phyloP scores from a whole-genome alignment of 2,888 invertebrate genomes.

The Cybosia mesomella region DNA sequence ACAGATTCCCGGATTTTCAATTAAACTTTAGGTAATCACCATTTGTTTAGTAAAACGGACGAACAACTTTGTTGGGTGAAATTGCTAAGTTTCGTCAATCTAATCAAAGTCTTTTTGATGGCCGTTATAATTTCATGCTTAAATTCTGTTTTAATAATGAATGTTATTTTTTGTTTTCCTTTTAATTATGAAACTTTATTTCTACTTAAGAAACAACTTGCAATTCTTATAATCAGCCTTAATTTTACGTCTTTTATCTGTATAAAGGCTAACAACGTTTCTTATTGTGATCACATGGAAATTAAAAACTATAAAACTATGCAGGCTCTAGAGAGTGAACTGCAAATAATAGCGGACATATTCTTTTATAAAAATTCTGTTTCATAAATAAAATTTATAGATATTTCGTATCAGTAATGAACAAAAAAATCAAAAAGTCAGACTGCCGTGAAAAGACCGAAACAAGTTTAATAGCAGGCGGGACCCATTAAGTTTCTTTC shows the following conservation, averaged over 20 bases:
- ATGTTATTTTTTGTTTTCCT: conserved; percentile 6
- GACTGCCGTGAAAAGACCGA: no score
- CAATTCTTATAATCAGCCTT: not conserved
- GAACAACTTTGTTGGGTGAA: conserved; percentile 53
- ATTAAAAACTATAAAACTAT: not conserved
- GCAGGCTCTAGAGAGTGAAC: not conserved
- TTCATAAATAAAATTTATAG: no score
- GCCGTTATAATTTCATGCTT: conserved; percentile 47
- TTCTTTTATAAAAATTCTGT: not conserved
- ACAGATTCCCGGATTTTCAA: conserved; percentile 69
- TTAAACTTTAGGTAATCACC: conserved; percentile 72
- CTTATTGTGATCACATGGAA: not conserved
- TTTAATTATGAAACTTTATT: not conserved
- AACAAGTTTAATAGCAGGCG: no score
- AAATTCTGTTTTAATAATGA: conserved; percentile 34
- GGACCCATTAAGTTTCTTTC: no score
- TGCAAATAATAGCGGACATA: not conserved
- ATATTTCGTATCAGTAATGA: not conserved
- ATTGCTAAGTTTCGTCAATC: conserved; percentile 62
- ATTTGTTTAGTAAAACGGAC: conserved; percentile 65
- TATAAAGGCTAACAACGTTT: not conserved
- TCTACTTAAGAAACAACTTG: not conserved
- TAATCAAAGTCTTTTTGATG: conserved; percentile 64
- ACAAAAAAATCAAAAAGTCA: no score
- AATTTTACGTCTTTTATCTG: not conserved